A percentile compares a stretch with the other conserved stretches of the same genome.
Evolutionary conservation across 2,888 invertebrate species (phyloP).

Genomic region (Rhaphigaster nebulosa): DNA sequence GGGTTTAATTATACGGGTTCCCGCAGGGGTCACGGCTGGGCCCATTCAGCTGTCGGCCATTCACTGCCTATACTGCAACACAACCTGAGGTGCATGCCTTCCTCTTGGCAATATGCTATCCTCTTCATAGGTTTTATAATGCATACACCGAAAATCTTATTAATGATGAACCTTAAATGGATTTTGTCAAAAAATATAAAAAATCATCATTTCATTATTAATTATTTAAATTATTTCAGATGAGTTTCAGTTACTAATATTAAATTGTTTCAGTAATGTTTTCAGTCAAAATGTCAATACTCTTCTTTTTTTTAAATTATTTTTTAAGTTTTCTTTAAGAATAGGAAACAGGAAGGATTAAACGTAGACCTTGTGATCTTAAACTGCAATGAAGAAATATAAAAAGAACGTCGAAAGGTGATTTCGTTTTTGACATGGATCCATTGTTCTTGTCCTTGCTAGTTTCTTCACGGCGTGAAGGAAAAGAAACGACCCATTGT

Average conservation of each 20-base stretch:
- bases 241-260: no score
- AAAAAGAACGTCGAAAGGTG: not conserved
- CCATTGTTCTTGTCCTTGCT: conserved; percentile 8
- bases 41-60: not conserved
- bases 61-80: not conserved
- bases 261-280: no score
- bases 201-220: no score
- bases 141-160: not conserved
- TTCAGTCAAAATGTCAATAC: no score
- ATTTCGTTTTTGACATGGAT: not conserved
- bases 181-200: no score
- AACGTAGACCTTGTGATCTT: not conserved
- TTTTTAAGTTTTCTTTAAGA: no score
- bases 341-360: not conserved
- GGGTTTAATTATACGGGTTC: not conserved
- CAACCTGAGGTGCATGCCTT: not conserved
- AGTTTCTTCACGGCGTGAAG: not conserved
- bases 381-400: not conserved
- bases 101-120: not conserved
- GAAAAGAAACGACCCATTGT: conserved; percentile 2
- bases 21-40: not conserved
- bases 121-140: not conserved
- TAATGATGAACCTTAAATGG: not conserved
- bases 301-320: no score
- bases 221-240: no score